Conservation (phyloP, 2,113 vertebrate species). For the Xerus inauris region DNA sequence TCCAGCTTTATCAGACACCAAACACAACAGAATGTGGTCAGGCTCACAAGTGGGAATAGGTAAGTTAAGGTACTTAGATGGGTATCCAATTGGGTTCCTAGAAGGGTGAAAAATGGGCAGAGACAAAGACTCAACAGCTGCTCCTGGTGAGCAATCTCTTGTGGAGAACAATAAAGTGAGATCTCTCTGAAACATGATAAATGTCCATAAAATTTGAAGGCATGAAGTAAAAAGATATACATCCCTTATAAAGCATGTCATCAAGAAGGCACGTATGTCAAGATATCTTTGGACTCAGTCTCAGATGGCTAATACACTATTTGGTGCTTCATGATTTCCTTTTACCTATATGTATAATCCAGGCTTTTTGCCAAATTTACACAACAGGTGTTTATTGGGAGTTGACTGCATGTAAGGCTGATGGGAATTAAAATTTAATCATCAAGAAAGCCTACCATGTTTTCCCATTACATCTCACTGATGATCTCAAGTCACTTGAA, state of each 20-base stretch:
- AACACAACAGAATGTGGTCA: background rate
- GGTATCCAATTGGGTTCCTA: background rate
- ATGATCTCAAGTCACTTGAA: background rate
- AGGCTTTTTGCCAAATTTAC: background rate
- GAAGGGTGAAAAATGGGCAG: background rate
- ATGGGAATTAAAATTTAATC: background rate
- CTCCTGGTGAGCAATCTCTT: background rate
- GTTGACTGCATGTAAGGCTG: background rate
- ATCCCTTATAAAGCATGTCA: constrained; percentile 7
- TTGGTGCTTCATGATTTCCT: constrained; percentile 12
- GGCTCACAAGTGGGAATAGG: background rate
- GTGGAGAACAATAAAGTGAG: background rate
- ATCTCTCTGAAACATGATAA: constrained; percentile 12
- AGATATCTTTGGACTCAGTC: background rate
- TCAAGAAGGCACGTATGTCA: background rate
- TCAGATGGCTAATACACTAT: background rate
- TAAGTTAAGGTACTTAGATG: background rate
- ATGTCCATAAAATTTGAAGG: constrained; percentile 39
- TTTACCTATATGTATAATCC: background rate
- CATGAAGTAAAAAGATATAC: background rate
- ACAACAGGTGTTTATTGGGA: background rate
- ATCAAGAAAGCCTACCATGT: background rate
- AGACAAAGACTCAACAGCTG: background rate
- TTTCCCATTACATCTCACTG: background rate
- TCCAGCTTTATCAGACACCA: background rate